Percentiles rank a stretch among this genome's conserved stretches.
Conservation (phyloP, 2,113 vertebrate genomes). For the Hemibagrus wyckioides region DNA sequence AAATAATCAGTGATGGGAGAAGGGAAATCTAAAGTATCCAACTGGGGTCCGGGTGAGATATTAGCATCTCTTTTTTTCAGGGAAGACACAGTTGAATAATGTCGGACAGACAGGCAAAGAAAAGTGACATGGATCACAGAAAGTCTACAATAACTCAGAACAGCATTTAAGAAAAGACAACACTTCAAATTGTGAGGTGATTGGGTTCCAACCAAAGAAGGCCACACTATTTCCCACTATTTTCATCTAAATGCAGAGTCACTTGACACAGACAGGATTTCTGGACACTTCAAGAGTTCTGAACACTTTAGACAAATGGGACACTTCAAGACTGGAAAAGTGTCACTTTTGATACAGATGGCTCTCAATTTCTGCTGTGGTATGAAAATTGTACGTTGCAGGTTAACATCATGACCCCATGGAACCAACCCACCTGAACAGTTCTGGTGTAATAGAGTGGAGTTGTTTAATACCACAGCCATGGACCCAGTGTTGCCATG, state of each 20-base stretch:
- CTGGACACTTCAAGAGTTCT: too few relatives aligned
- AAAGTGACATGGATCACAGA: neutral
- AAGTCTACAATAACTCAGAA: neutral
- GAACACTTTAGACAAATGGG: too few relatives aligned
- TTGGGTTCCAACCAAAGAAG: too few relatives aligned
- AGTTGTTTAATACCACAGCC: too few relatives aligned
- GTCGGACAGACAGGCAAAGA: neutral
- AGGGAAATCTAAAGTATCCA: neutral
- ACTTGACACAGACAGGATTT: neutral
- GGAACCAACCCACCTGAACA: neutral
- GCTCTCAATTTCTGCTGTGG: neutral
- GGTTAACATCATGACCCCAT: neutral
- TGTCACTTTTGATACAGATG: neutral
- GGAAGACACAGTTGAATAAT: neutral
- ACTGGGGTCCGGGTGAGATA: neutral
- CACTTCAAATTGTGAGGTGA: neutral
- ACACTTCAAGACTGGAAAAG: neutral
- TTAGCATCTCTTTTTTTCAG: neutral
- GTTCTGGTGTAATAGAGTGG: neutral
- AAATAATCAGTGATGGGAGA: constrained; percentile 65
- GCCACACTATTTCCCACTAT: too few relatives aligned
- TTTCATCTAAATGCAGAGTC: neutral
- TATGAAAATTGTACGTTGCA: neutral
- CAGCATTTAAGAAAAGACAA: neutral
- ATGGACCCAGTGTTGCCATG: too few relatives aligned